Evolutionary conservation across 2,797 vertebrate species (phyloP), one percentile per base, ranked within the genome.

Genomic region (Lagorchestes hirsutus): DNA sequence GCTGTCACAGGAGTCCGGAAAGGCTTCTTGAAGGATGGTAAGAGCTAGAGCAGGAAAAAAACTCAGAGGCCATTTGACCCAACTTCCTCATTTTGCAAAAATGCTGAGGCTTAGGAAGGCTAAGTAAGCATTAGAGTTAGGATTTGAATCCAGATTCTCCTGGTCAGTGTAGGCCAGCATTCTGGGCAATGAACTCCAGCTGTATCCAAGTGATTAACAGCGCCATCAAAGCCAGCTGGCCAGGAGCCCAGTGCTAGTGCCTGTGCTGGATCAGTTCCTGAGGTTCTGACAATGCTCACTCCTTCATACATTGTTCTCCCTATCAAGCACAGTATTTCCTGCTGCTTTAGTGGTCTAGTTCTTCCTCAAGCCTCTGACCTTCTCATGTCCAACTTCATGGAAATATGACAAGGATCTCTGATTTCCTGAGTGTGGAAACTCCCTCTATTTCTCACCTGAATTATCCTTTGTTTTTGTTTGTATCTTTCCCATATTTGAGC

Each of bases 391-490:
- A 62, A 54, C 55, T 95, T 82, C 24, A 24, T 40, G n/a, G 67
- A 82, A 82, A 82, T 82, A 82, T 82, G 18, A 82, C 67, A 22
- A 82, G 18, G n/a, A 82, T 0, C n/a, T 24, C 67, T 82, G 67
- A 82, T 40, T 82, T 82, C n/a, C 67, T 46, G n/a, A 82, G 18
- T 22, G 18, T 82, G n/a, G 67, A 40, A 82, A 82, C n/a, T 46
- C 67, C 18, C 18, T n/a, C 5, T 34, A 0, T 16, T 82, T 94
- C 56, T 90, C 56, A 82, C 55, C 90, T 62, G 74, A 46, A 62
- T 67, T 82, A 9, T 96, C 54, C 67, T 52, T 56, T 59, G 62
- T 27, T 91, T 91, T 92, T 55, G 11, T 56, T 91, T 57, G 74
- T 54, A 55, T 82, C 11, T 40, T 58, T 92, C 28, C 8, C 3